Percentiles rank a stretch among this genome's conserved stretches.
phyloP scores from a whole-genome alignment of 2,113 vertebrate genomes.

The Capreolus pygargus region DNA sequence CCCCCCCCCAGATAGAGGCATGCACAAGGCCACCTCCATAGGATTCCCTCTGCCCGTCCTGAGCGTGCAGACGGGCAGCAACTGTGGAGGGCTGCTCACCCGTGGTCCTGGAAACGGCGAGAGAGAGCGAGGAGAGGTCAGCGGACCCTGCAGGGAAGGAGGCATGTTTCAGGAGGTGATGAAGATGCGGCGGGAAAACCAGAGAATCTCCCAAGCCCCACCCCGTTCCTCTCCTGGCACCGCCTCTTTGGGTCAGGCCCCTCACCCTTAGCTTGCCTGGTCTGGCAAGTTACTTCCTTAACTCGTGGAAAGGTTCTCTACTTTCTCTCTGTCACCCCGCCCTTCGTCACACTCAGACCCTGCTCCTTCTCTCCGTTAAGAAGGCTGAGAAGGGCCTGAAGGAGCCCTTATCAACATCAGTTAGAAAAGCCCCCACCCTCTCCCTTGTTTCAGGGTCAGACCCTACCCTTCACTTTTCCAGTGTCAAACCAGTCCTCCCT shows the following conservation, averaged over 20 bases:
- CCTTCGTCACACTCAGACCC: not conserved
- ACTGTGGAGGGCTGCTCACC: constrained; percentile 29
- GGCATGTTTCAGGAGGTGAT: not conserved
- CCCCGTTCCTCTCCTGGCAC: not conserved
- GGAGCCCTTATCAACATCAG: not conserved
- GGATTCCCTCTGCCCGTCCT: not conserved
- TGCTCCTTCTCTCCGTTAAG: not conserved
- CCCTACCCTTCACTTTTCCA: not conserved
- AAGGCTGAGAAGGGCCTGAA: not conserved
- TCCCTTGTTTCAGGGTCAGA: not conserved
- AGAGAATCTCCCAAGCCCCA: not conserved
- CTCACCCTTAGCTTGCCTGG: not conserved
- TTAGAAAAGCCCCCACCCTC: not conserved
- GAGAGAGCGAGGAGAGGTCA: constrained; percentile 47
- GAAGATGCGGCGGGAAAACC: accelerated
- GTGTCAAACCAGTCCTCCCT: not conserved
- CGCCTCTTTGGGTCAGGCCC: not conserved
- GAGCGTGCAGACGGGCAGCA: not conserved
- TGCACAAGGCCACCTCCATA: not conserved
- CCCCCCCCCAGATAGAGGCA: not conserved
- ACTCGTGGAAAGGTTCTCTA: not conserved
- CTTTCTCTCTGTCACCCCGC: not conserved
- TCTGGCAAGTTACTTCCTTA: not conserved
- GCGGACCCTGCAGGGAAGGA: constrained; percentile 57
- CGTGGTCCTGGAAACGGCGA: constrained; percentile 57